Base-by-base conservation (phyloP, 2,113 vertebrate genomes). In the Varanus salvator region DNA sequence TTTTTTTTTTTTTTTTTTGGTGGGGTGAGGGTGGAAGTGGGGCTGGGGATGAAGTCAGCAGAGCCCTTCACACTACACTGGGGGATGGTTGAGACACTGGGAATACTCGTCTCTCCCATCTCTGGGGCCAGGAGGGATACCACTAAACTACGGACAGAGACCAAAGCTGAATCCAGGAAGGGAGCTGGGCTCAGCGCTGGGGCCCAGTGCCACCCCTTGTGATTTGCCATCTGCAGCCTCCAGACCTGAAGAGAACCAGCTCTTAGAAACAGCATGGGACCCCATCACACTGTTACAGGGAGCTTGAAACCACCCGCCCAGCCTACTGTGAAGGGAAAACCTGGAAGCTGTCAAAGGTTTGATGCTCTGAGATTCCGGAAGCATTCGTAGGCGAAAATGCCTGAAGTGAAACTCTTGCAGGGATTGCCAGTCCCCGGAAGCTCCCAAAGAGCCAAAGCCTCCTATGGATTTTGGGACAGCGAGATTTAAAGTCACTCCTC, bases 141-240 rank as follows among this genome's bases (percentile, higher is more conserved):
- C 88, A 85, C 88, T 85, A 78, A 80, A 54, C 50, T 77, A 29
- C 4, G 50, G 83, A 27, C 88, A 71, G 64, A 89, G 88, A 85
- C 88, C 88, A 85, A 87, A 87, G 64, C 48, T 80, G 86, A 64
- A 87, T 50, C 60, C 50, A 14, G 19, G 68, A 78, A 66, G 29
- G 29, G 44, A 38, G 15, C 81, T 66, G 21, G 29, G 9, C 48
- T 11, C 48, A 9, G 52, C 57, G 19, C 34, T 7, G 2, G 27
- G 31, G 44, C 44, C 14, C 27, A 78, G 44, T 1, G 3, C 31
- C 19, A 12, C 17, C 6, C 75, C n/a, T 54, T 14, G 25, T 3
- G 4, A 21, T 29, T 8, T 23, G 27, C 75, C 50, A 27, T 44
- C 88, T 68, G 44, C 31, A 52, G 38, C 21, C 1, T n/a, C 27